Base-by-base conservation (phyloP, 2,113 vertebrate species). In the Melanocharis versteri region DNA sequence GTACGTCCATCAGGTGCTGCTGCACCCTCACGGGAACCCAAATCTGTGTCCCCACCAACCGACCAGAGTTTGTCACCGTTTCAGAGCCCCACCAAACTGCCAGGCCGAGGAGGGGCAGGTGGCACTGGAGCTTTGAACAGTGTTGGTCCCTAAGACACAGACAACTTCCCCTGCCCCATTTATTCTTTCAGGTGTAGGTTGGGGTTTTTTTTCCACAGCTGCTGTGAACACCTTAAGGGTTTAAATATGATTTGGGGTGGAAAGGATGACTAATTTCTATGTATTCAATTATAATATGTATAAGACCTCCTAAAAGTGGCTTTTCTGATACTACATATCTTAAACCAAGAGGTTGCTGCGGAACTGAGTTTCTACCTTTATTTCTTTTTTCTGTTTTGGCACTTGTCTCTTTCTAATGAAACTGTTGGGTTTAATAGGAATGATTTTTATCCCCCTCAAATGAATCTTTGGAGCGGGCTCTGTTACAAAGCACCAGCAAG, bases 41-140 rank as follows among this genome's bases (percentile, higher is more conserved):
- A 3, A 7, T 8, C 15, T 3, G 1, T 2, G 18, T 45, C 54
- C 16, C 2, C 0, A 11, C 47, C 8, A 1, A 2, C 7, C 1
- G 0, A 2, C 1, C 61, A 8, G 56, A 14, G 27, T 37, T 58
- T 37, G 44, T 47, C 57, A 24, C n/a, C 2, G 5, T 62, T 27
- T 18, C 58, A 7, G 50, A 35, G 73, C 28, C 53, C 15, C 75
- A 7, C 0, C 11, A 7, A 20, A 3, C 6, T 12, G 33, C n/a
- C 57, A 33, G 66, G 58, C 72, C 5, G 0, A 28, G 58, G 44
- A 47, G 37, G 54, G 30, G 9, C 69, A 28, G 42, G 33, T 14
- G 68, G 4, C 24, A 4, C 37, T 2, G n/a, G 10, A 19, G 11
- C 14, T 26, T 24, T 20, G 15, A 13, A 1, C 18, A 5, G 13